phyloP scores from a whole-genome alignment of 2,888 invertebrate genomes.

The Eupithecia pulchellata region DNA sequence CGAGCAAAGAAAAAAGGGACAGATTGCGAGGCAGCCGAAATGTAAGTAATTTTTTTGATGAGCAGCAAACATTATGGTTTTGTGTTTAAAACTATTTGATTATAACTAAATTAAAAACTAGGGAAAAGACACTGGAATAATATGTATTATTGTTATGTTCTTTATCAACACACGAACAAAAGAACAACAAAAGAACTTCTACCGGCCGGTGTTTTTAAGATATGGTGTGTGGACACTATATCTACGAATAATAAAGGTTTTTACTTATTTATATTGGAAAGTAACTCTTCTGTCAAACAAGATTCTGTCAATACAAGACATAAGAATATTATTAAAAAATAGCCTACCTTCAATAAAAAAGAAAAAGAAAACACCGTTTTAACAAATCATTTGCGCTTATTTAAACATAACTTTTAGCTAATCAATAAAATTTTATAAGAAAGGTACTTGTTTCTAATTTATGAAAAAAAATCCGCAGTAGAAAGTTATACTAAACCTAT shows the following conservation, averaged over 20 bases:
- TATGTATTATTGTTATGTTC: neutral
- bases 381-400: neutral
- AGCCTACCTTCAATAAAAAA: neutral
- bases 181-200: neutral
- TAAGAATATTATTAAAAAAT: neutral
- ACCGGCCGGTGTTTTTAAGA: neutral
- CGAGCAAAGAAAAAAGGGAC: slow-evolving; percentile 67
- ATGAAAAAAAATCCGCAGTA: no score
- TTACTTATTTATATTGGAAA: neutral
- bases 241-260: neutral
- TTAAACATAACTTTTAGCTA: no score
- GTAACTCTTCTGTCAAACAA: neutral
- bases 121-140: neutral
- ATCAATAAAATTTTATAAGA: no score
- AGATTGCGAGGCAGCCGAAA: slow-evolving; percentile 70
- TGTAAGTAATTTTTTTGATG: slow-evolving; percentile 63
- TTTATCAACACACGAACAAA: neutral
- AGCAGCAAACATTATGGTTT: neutral
- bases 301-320: neutral
- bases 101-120: neutral
- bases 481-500: no score
- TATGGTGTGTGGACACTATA: neutral
- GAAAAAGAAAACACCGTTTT: neutral
- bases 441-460: no score
- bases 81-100: neutral